These are phyloP conservation scores for Ernsta delagoae DNA, from an alignment of 2,888 invertebrate species.

Conservation along the genomic window DNA sequence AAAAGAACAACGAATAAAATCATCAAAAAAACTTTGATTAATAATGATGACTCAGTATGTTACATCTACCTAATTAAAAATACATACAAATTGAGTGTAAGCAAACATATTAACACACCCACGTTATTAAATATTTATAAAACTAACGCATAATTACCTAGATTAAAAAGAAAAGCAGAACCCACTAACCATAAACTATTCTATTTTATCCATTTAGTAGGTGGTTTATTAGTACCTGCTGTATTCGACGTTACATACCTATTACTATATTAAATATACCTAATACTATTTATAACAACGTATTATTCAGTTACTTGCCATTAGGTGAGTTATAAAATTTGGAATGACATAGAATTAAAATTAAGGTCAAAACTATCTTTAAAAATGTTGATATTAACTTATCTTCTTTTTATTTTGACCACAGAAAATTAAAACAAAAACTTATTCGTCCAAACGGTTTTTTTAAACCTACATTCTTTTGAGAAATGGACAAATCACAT, in stretches of 20 bases:
- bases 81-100: too few relatives aligned
- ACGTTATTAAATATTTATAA: background rate
- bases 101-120: background rate
- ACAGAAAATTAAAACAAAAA: too few relatives aligned
- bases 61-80: too few relatives aligned
- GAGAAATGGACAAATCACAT: too few relatives aligned
- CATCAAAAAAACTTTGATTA: too few relatives aligned
- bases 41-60: too few relatives aligned
- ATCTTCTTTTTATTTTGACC: too few relatives aligned
- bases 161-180: background rate
- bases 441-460: too few relatives aligned
- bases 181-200: slow-evolving; percentile 13
- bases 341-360: background rate
- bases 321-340: background rate
- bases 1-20: too few relatives aligned
- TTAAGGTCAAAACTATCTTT: too few relatives aligned
- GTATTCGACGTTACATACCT: slow-evolving; percentile 23
- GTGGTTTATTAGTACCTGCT: slow-evolving; percentile 25
- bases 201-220: slow-evolving; percentile 26
- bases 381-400: too few relatives aligned
- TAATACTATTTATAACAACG: slow-evolving; percentile 30
- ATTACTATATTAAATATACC: slow-evolving; percentile 4
- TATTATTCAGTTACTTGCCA: slow-evolving; percentile 17
- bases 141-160: background rate
- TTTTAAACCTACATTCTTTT: too few relatives aligned